Evolutionary conservation across 2,888 invertebrate genomes (phyloP), one percentile per base, ranked within the genome.

Genomic region (Argyresthia goedartella): DNA sequence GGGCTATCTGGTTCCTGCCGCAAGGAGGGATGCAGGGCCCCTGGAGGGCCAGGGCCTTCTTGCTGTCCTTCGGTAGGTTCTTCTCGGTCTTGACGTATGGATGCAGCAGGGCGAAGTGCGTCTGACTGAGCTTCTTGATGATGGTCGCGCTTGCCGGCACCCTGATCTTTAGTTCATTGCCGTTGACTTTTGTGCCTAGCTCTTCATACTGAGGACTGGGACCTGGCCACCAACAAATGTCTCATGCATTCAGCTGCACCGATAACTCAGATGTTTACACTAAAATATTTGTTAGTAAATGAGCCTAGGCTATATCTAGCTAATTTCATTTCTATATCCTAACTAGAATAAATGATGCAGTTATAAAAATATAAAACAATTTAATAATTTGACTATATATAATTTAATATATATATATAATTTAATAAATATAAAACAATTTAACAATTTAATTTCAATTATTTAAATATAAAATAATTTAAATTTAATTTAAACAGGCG

Each of bases 201-300:
- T 86, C 85, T 73, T 86, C 85, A 58, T 73, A 86, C 66, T 73
- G 72, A 36, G 15, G 34, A 70, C 64, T 76, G 69, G 71, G 80
- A 82, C 84, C 85, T 86, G 85, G 69, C 75, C 75, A 81, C 71
- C 61, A 82, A 81, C 64, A 81, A 80, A 78, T 67, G 66, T 71
- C 73, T 73, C 60, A 70, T 66, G 65, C 62, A 66, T 61, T 64
- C 59, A 57, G 57, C 56, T 36, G 48, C 36, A 13, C 16, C 10
- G 6, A 44, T 8, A 14, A n/a, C n/a, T n/a, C n/a, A 14, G 8
- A 14, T 44, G 6, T 15, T 25, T 25, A 25, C 25, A 25, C 25
- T 25, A 4, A n/a, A n/a, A n/a, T n/a, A n/a, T 25, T 4, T 25
- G 25, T 2, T 25, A 25, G 25, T 25, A 25, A 25, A 25, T 25